Conservation (phyloP, 2,797 vertebrate genomes). For the Glyptemys insculpta region DNA sequence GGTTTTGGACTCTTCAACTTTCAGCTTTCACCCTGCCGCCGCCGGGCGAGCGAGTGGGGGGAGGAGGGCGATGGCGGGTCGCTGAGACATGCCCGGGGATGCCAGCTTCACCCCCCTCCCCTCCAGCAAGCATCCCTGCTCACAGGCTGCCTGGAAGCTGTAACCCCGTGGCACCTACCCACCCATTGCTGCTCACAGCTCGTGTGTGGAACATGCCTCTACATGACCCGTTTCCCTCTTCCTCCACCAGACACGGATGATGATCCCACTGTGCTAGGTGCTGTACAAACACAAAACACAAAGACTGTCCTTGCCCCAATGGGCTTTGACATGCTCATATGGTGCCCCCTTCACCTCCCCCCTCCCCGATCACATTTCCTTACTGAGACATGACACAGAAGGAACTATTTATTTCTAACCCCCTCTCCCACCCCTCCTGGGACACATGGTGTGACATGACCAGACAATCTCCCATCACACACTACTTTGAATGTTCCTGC, state of each 20-base stretch:
- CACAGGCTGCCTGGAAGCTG: neutral
- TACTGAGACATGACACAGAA: neutral
- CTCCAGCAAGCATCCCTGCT: accelerated
- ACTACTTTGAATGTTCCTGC: neutral
- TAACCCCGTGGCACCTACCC: neutral
- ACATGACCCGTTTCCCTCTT: neutral
- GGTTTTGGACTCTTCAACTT: constrained; percentile 81
- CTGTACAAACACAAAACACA: neutral
- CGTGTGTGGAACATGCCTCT: neutral
- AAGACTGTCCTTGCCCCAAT: neutral
- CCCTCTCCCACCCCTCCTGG: neutral
- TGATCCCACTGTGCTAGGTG: neutral
- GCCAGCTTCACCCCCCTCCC: accelerated
- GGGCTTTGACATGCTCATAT: neutral
- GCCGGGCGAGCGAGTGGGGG: neutral
- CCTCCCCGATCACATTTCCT: neutral
- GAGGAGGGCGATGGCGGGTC: neutral
- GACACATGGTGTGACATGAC: neutral
- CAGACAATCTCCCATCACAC: neutral
- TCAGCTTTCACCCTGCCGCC: constrained; percentile 72
- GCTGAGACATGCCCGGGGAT: accelerated
- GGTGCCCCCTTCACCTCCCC: neutral
- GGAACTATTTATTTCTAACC: neutral
- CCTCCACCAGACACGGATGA: accelerated
- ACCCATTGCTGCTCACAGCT: neutral